Evolutionary conservation across 2,888 invertebrate species (phyloP).

Genomic region (Ichneumoninae sp.): DNA sequence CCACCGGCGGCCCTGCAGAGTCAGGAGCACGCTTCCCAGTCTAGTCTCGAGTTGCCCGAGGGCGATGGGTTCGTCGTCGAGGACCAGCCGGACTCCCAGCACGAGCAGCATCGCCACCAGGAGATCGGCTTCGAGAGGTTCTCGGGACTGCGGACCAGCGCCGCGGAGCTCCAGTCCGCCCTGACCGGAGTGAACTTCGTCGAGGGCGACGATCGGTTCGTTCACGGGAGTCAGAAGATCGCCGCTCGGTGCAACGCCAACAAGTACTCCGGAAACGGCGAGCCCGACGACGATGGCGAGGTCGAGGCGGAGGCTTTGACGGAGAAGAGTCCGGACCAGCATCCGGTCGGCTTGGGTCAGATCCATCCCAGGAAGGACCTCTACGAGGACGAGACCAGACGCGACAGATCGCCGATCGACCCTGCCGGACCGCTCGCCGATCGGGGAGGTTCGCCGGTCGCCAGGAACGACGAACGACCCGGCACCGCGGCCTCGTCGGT

Average conservation of each 20-base stretch:
- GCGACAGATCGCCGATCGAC: constrained; percentile 20
- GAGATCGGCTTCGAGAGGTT: constrained; percentile 3
- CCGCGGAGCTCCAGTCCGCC: neutral
- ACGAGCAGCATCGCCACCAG: constrained; percentile 74
- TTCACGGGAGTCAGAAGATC: constrained; percentile 6
- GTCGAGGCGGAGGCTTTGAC: neutral
- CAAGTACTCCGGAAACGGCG: constrained; percentile 6
- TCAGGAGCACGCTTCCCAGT: constrained; percentile 11
- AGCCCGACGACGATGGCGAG: neutral
- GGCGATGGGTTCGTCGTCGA: constrained; percentile 52
- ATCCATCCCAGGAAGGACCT: neutral
- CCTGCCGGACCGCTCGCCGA: constrained; percentile 74
- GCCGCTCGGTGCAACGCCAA: neutral
- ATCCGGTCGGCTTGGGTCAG: neutral
- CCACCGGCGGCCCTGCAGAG: neutral
- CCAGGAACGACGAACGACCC: constrained; percentile 51
- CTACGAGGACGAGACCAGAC: constrained; percentile 4
- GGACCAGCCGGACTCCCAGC: constrained; percentile 70
- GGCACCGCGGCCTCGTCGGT: constrained; percentile 74
- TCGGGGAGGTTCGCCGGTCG: constrained; percentile 69
- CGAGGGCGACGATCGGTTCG: constrained; percentile 18
- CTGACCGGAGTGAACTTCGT: constrained; percentile 3
- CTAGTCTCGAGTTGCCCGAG: constrained; percentile 7
- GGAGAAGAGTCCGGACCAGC: neutral
- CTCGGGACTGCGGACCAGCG: constrained; percentile 2